phyloP scores from a whole-genome alignment of 2,888 invertebrate genomes.

The Tigriopus californicus region DNA sequence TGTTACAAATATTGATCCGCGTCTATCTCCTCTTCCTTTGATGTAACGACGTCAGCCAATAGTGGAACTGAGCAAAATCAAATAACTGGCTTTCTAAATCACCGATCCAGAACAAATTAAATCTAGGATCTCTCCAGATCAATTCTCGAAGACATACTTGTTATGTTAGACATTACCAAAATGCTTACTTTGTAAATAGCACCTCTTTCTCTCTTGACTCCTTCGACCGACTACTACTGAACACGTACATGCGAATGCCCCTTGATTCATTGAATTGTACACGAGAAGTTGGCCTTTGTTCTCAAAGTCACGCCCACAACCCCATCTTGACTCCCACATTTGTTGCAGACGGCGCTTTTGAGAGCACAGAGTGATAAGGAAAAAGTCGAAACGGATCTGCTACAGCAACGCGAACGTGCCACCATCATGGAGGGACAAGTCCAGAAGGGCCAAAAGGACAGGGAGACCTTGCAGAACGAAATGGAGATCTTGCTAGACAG shows the following conservation, averaged over 20 bases:
- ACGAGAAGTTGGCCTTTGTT: neutral
- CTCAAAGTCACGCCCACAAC: neutral
- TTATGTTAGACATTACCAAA: no score
- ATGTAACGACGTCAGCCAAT: no score
- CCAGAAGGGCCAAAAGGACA: constrained; percentile 59
- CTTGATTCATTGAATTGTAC: neutral
- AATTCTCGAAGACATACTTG: no score
- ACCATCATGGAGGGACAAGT: constrained; percentile 63
- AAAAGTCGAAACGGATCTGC: constrained; percentile 55
- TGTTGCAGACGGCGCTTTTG: constrained; percentile 43
- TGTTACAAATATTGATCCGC: no score
- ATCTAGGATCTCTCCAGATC: no score
- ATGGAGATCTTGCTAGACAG: constrained; percentile 66
- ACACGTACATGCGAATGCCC: no score
- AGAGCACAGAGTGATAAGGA: constrained; percentile 78
- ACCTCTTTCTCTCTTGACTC: neutral
- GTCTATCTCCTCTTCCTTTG: no score
- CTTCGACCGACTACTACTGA: no score
- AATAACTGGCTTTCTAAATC: no score
- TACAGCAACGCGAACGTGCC: constrained; percentile 57
- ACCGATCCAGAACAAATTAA: no score
- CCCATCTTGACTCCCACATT: neutral
- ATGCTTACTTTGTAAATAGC: neutral
- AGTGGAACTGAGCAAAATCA: no score
- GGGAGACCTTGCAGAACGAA: constrained; percentile 65